Base-by-base conservation (phyloP, 2,113 vertebrate genomes). In the Onychorhynchus coronatus region DNA sequence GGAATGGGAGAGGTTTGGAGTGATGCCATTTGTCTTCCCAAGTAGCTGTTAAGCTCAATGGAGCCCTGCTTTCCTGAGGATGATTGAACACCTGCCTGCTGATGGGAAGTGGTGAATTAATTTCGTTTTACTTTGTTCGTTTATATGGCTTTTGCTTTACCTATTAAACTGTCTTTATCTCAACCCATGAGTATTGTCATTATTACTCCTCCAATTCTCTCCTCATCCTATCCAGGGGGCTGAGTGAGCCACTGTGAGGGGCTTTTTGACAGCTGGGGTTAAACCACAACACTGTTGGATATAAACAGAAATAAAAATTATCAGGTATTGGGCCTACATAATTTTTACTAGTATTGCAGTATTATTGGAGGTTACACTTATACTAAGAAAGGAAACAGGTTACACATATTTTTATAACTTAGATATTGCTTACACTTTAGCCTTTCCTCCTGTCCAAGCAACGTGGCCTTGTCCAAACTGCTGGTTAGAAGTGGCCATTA, bases 171-270 rank as follows among this genome's bases (percentile, higher is more conserved):
- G 16, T 25, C 14, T 37, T 46, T 76, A 18, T 61, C 55, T 66
- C 44, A 85, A 8, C 8, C 11, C 14, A 5, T 12, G 24, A 58
- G 7, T 65, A 6, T 52, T 50, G 9, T 25, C 58, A 25, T 35
- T 30, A 39, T 30, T 56, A 46, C 14, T 25, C 37, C 56, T 74
- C 20, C 11, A 37, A 1, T 44, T 78, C 27, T 44, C 7, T 50
- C 31, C 15, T 8, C 13, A 44, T 33, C 27, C 27, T 30, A 46
- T 16, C 2, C 4, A 18, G 4, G 1, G 14, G 12, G 4, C 7
- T 46, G 37, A 72, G 16, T 5, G 11, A 46, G 9, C 5, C 17
- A 39, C 20, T 59, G 15, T 46, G 23, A 6, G 15, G 9, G 11
- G 2, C 1, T 22, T 58, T 59, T 44, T 58, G 58, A 8, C 66